Base-by-base conservation (phyloP, 2,888 invertebrate species). In the Empis stercorea region DNA sequence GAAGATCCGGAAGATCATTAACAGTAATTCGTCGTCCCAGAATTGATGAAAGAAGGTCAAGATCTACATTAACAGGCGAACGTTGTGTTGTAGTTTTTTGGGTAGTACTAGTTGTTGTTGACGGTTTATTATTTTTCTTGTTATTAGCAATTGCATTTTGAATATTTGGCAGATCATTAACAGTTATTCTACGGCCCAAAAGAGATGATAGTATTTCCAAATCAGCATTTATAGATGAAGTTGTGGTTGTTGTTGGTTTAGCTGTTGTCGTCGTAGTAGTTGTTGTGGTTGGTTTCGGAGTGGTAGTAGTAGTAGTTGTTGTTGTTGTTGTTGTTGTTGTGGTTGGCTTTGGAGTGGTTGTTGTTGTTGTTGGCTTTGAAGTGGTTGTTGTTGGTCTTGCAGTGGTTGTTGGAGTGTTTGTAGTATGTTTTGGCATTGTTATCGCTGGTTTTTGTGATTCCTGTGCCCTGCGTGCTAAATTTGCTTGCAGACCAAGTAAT, bases 341-440 rank as follows among this genome's bases (percentile, higher is more conserved):
- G 14, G 51, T 34, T 16, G 47, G 37, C 7, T 42, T 39, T 9
- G 50, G 17, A 4, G 50, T 48, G 6, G 53, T 57, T 55, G 53
- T 43, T 42, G 52, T 40, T 30, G 44, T 44, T 20, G 41, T 47
- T 14, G 44, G 34, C 3, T 44, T 39, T 59, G 67, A 57, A 59
- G 60, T 48, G 64, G 50, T 44, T 65, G 55, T 44, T 30, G 54
- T 59, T 16, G 61, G 56, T 11, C 55, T 48, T 16, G 57, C 56
- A 11, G 58, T 55, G 14, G 55, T 50, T 10, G 55, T 50, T 16
- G 53, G 39, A 11, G 57, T 53, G 6, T 47, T 32, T 30, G 37
- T 30, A 16, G 47, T 44, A 6, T 51, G 45, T 16, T 47, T 43
- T 11, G 55, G 52, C 42, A 50, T 53, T n/a, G 45, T 46, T n/a